Percentiles rank a stretch among this genome's conserved stretches.
phyloP scores from a whole-genome alignment of 2,888 invertebrate species.

The Cantharis rustica region DNA sequence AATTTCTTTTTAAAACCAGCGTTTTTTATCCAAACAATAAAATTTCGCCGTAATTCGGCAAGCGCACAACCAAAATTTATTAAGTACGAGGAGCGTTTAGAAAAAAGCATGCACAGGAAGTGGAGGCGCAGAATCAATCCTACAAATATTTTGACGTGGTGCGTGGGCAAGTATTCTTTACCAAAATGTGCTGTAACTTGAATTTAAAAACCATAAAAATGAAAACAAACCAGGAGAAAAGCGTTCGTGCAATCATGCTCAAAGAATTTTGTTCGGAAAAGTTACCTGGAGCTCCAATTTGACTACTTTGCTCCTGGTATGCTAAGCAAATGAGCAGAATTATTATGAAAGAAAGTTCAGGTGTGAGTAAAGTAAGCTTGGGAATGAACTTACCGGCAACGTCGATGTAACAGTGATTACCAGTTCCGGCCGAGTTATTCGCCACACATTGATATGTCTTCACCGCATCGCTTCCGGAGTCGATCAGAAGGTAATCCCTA shows the following conservation, averaged over 20 bases:
- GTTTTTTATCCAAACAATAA: background rate
- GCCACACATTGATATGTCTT: conserved; percentile 85
- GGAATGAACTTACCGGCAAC: conserved; percentile 63
- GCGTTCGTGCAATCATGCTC: conserved; percentile 38
- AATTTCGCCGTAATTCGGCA: background rate
- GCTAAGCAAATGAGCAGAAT: conserved; percentile 58
- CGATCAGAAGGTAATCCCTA: conserved; percentile 67
- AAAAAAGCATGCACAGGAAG: background rate
- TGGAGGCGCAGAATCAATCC: background rate
- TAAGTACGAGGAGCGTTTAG: background rate
- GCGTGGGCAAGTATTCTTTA: background rate
- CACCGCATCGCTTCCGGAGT: conserved; percentile 64
- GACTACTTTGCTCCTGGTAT: conserved; percentile 71
- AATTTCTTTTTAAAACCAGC: background rate
- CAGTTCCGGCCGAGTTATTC: conserved; percentile 78
- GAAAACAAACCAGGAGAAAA: conserved; percentile 44
- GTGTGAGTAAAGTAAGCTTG: background rate
- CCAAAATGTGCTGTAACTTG: background rate
- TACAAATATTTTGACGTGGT: background rate
- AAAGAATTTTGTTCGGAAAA: conserved; percentile 22
- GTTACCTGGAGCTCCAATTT: conserved; percentile 59
- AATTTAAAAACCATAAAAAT: background rate
- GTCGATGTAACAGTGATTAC: conserved; percentile 68
- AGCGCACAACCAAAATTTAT: background rate
- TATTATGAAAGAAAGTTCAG: background rate